Base-by-base conservation (phyloP, 2,888 invertebrate genomes). In the Candidula unifasciata region DNA sequence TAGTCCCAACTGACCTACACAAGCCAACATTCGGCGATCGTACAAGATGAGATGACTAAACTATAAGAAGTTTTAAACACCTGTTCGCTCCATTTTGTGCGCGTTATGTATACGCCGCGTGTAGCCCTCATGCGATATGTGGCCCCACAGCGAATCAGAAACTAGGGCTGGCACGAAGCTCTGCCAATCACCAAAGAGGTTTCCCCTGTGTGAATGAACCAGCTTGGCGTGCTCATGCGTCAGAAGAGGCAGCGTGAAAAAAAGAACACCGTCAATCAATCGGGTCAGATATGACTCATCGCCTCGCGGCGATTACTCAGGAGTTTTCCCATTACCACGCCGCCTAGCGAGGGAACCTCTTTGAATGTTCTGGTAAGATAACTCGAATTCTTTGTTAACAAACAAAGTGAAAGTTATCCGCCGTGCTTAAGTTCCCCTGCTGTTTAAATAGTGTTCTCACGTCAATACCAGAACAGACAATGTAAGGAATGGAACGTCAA, bases 161-260 rank as follows among this genome's bases (percentile, higher is more conserved):
- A 76, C 52, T 68, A 82, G 76, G 76, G 37, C 83, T 30, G 27
- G 78, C 35, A 54, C 64, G 35, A 6, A 21, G 16, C n/a, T 64
- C 71, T 16, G 60, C 83, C 83, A 83, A 83, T 83, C 83, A 30
- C 37, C 21, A 30, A 54, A 21, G 71, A 44, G 52, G 24, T 37
- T n/a, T 21, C 8, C 27, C 10, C 78, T n/a, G 69, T 57, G 71
- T 83, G 83, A 83, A 83, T 83, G 83, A 83, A 83, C 71, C 30
- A 77, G 44, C 57, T 21, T 33, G 6, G 30, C 68, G 68, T 64
- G 52, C 68, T 52, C 68, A 64, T 64, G 64, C 60, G 60, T 60
- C 33, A n/a, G 21, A 5, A 33, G 33, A 37, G n/a, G 68, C 27
- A n/a, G 66, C 6, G 37, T 37, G n/a, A 44, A 37, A 16, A 44